These are phyloP conservation scores for Xestia ashworthii DNA, from an alignment of 2,888 invertebrate genomes.

Conservation along the genomic window DNA sequence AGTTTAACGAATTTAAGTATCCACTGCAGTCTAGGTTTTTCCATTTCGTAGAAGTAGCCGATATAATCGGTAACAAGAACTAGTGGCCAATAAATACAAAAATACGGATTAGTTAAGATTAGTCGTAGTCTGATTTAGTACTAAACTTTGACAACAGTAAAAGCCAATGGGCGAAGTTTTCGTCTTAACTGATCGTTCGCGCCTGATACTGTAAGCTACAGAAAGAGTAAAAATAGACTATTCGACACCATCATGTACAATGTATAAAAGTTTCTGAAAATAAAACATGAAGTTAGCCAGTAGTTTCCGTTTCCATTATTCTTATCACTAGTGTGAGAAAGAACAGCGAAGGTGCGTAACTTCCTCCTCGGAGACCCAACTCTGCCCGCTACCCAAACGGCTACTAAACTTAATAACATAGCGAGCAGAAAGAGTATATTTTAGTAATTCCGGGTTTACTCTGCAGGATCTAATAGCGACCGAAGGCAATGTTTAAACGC, in stretches of 20 bases:
- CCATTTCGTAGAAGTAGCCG: background rate
- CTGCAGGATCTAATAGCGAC: constrained; percentile 74
- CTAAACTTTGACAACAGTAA: constrained; percentile 79
- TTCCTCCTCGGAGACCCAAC: constrained; percentile 63
- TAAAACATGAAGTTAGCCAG: constrained; percentile 55
- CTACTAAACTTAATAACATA: constrained; percentile 75
- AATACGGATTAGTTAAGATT: constrained; percentile 66
- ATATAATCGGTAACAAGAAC: constrained; percentile 22
- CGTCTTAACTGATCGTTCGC: constrained; percentile 78
- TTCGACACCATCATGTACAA: constrained; percentile 39
- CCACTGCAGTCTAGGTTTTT: background rate
- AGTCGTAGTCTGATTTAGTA: constrained; percentile 78
- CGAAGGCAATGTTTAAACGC: constrained; percentile 79
- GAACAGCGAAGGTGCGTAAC: constrained; percentile 56
- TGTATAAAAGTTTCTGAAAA: constrained; percentile 54
- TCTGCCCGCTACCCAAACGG: constrained; percentile 63
- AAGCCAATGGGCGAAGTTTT: constrained; percentile 81
- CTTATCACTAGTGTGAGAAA: constrained; percentile 46
- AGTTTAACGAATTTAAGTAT: background rate
- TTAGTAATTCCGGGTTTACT: constrained; percentile 76
- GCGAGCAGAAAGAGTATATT: constrained; percentile 71
- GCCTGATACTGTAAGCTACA: constrained; percentile 73
- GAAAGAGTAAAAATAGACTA: constrained; percentile 67
- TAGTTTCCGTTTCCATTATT: constrained; percentile 53
- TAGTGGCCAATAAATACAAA: constrained; percentile 55